Evolutionary conservation across 2,797 vertebrate genomes (phyloP).

Genomic region (Odontamblyopus lacepedii): DNA sequence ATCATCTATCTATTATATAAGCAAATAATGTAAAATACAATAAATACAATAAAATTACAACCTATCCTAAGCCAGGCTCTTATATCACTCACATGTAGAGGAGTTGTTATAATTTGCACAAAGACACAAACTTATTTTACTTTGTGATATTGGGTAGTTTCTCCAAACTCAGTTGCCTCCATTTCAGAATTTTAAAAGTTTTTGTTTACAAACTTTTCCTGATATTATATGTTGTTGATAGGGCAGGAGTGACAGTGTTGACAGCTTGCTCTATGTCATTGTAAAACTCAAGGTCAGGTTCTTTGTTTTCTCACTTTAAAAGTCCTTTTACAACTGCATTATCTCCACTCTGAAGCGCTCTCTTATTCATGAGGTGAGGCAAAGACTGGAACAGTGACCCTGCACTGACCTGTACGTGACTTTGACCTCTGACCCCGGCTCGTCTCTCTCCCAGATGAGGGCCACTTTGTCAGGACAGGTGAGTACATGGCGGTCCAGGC

Average conservation of each 20-base stretch:
- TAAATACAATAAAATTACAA: too few relatives aligned
- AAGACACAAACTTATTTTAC: too few relatives aligned
- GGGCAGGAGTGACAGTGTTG: not conserved
- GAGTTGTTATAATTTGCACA: too few relatives aligned
- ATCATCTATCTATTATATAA: too few relatives aligned
- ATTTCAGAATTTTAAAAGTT: too few relatives aligned
- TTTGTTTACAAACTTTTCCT: not conserved
- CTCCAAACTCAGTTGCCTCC: too few relatives aligned
- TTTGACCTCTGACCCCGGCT: slow-evolving; percentile 87
- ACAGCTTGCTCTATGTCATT: not conserved
- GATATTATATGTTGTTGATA: not conserved
- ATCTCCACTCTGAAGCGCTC: not conserved
- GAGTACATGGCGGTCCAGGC: slow-evolving; percentile 89
- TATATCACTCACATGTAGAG: too few relatives aligned
- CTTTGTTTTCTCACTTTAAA: not conserved
- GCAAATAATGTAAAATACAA: too few relatives aligned
- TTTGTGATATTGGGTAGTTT: too few relatives aligned
- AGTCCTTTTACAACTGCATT: slow-evolving; percentile 2
- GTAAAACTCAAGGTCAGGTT: not conserved
- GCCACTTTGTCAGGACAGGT: slow-evolving; percentile 85
- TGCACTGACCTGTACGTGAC: slow-evolving; percentile 88
- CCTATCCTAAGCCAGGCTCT: too few relatives aligned
- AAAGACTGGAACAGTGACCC: not conserved
- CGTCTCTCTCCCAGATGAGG: slow-evolving; percentile 95
- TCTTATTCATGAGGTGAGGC: not conserved